Evolutionary conservation across 2,888 invertebrate genomes (phyloP), one percentile per base, ranked within the genome.

Genomic region (Adelognathus sp.): DNA sequence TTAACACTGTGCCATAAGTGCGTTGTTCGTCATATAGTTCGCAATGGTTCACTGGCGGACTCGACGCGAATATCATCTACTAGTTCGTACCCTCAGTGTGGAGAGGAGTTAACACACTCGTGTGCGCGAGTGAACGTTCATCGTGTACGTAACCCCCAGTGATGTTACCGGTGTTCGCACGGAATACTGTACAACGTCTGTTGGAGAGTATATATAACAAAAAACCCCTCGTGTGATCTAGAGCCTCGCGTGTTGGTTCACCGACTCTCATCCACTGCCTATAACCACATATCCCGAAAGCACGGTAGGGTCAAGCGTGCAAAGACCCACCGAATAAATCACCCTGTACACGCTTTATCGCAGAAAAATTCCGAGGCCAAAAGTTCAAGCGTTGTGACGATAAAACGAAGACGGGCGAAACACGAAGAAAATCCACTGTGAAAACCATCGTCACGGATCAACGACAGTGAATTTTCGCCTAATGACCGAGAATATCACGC

Each of bases 241-340:
- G 71, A 75, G 71, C 61, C 67, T 79, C 67, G 79, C 79, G 79
- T 79, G 79, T 36, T 41, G 18, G 66, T 52, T 27, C 39, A 7
- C n/a, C 46, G n/a, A 33, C 58, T 27, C 33, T 44, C 41, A 46
- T 33, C 36, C n/a, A 52, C 56, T 46, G 50, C 16, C 69, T 27
- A 27, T 54, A 60, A 31, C 14, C 27, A 16, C 9, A 54, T 41
- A 7, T n/a, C 52, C 36, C 14, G 18, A 14, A 73, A 27, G 16
- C 61, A 41, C 46, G 36, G 21, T 5, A 36, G 72, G 77, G 77
- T 77, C 67, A 73, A 77, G 72, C 61, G 66, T 67, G 54, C 33
- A 36, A 31, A 46, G 14, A 36, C 14, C 27, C 6, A 27, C 24
- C 39, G 58, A 36, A 18, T 11, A 14, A 33, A 52, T 66, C 39